These are phyloP conservation scores for Drosophila incognita DNA, from an alignment of 2,888 invertebrate species.

Conservation along the genomic window DNA sequence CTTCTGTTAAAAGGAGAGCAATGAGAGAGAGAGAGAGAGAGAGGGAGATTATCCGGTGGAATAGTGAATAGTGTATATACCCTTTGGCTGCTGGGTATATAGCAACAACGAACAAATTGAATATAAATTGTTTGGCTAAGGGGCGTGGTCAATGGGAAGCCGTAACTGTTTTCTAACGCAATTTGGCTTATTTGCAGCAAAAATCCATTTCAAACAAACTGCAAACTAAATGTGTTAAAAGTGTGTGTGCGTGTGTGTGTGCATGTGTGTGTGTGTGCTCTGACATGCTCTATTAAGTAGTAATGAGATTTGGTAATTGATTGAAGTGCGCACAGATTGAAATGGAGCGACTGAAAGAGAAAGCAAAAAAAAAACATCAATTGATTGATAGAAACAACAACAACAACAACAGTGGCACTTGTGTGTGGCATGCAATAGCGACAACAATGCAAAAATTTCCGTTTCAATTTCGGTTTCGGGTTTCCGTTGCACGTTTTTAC, in stretches of 20 bases:
- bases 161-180: slow-evolving; percentile 35
- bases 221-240: slow-evolving; percentile 45
- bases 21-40: too few species aligned
- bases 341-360: slow-evolving; percentile 20
- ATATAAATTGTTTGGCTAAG: slow-evolving; percentile 5
- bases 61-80: not conserved
- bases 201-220: slow-evolving; percentile 40
- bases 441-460: not conserved
- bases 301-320: slow-evolving; percentile 81
- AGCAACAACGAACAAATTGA: slow-evolving; percentile 36
- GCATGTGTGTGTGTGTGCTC: slow-evolving; percentile 23
- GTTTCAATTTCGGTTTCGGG: not conserved
- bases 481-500: not conserved
- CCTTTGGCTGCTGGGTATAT: not conserved
- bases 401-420: not conserved
- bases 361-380: slow-evolving; percentile 42
- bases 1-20: not conserved
- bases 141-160: slow-evolving; percentile 13
- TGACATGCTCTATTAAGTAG: slow-evolving; percentile 75
- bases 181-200: slow-evolving; percentile 50
- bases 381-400: slow-evolving; percentile 60
- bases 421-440: slow-evolving; percentile 39
- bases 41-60: not conserved
- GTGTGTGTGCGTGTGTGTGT: slow-evolving; percentile 1
- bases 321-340: slow-evolving; percentile 55